phyloP scores from a whole-genome alignment of 2,888 invertebrate genomes.

The Autographa pulchrina region DNA sequence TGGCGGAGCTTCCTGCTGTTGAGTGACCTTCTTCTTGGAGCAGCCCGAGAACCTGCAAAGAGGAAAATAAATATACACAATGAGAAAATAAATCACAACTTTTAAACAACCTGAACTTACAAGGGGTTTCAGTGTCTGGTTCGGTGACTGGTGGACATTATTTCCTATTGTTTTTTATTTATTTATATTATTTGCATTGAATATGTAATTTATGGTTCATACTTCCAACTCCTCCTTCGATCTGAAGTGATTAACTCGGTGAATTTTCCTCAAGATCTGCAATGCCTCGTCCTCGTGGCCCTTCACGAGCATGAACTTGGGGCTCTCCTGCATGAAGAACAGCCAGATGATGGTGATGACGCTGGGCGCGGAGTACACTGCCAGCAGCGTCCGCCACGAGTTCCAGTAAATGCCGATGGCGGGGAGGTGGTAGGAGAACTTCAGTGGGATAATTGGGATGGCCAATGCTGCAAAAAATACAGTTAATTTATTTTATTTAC shows the following conservation, averaged over 20 bases:
- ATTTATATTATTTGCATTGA: too few relatives aligned
- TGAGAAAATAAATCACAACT: too few relatives aligned
- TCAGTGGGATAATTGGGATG: conserved; percentile 90
- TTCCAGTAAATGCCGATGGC: conserved; percentile 88
- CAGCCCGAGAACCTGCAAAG: conserved; percentile 70
- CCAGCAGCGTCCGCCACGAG: conserved; percentile 93
- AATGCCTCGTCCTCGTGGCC: conserved; percentile 89
- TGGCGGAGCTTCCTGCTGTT: conserved; percentile 63
- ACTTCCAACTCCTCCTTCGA: conserved; percentile 70
- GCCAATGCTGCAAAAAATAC: conserved; percentile 88
- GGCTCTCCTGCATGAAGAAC: conserved; percentile 92
- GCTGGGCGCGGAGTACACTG: conserved; percentile 91
- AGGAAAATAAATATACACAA: background rate
- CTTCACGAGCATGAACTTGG: conserved; percentile 91
- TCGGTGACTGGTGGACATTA: too few relatives aligned
- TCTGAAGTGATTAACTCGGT: conserved; percentile 70
- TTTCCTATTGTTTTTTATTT: too few relatives aligned
- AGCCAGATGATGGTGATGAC: conserved; percentile 89
- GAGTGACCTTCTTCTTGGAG: conserved; percentile 65
- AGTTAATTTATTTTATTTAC: background rate
- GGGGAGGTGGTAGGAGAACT: conserved; percentile 75
- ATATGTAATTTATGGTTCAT: conserved; percentile 36
- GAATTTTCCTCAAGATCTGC: conserved; percentile 71
- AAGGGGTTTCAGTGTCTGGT: too few relatives aligned
- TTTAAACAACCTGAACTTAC: too few relatives aligned